Percentiles rank a stretch among this genome's conserved stretches.
Evolutionary conservation across 2,888 invertebrate genomes (phyloP).

Genomic region (Protophormia terraenovae): DNA sequence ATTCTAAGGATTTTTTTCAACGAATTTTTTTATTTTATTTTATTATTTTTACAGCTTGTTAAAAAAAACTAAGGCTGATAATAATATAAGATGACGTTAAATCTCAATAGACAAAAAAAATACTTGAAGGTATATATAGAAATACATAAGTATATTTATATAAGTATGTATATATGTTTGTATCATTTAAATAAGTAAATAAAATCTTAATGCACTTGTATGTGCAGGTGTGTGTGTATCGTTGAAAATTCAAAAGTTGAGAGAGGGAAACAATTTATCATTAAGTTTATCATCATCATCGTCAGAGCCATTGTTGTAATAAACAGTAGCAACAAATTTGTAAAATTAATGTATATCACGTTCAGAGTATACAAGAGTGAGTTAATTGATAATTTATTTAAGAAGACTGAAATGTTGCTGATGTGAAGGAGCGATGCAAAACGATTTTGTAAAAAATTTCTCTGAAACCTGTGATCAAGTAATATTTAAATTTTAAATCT

Average conservation of each 20-base stretch:
- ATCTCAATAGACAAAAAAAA: slow-evolving; percentile 23
- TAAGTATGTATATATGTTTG: too few relatives aligned
- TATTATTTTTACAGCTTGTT: slow-evolving; percentile 20
- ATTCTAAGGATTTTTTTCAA: slow-evolving; percentile 23
- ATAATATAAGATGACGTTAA: slow-evolving; percentile 49
- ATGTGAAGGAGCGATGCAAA: too few relatives aligned
- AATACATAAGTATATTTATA: too few relatives aligned
- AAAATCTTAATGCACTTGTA: background rate
- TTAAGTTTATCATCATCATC: background rate
- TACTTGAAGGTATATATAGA: background rate
- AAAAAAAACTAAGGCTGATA: slow-evolving; percentile 31
- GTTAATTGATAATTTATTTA: background rate
- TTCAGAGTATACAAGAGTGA: background rate
- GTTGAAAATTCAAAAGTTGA: background rate
- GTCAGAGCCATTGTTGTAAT: background rate
- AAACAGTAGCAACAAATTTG: background rate
- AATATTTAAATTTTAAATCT: too few relatives aligned
- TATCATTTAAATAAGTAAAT: too few relatives aligned
- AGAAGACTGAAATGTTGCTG: too few relatives aligned
- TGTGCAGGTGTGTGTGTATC: background rate
- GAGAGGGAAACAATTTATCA: background rate
- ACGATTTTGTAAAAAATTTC: too few relatives aligned
- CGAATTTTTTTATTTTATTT: slow-evolving; percentile 2
- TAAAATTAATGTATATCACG: background rate
- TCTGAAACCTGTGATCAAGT: too few relatives aligned